Base-by-base conservation (phyloP, 2,113 vertebrate genomes). In the Xenopus tropicalis region DNA sequence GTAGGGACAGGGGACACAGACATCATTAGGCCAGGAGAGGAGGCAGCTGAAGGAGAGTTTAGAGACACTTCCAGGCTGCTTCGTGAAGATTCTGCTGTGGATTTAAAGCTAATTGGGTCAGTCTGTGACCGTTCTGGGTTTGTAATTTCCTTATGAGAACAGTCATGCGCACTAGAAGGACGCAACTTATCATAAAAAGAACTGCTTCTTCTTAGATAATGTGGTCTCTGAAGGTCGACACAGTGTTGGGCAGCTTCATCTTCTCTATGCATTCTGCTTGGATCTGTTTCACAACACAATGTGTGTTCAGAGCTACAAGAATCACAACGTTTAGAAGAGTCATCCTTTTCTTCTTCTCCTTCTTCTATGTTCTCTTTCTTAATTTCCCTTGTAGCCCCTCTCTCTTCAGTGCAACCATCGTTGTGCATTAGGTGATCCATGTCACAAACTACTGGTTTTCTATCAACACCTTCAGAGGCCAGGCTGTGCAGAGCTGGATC, bases 61-160 rank as follows among this genome's bases (percentile, higher is more conserved):
- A 95, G 94, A 3, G 95, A 94, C 0, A 92, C 91, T 83, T 96
- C 97, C 74, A 97, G 84, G 84, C 96, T 96, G 87, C 95, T 91
- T 22, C 89, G 94, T 12, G 94, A 93, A 0, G 93, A 92, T 63
- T 95, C 94, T 0, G 94, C 91, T 0, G 92, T 89, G 0, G 94
- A 93, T 79, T 95, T 96, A 85, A 96, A 97, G 80, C 94, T 91
- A 24, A 91, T 86, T 0, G 94, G 94, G 82, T 98, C 93, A 0
- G 88, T 83, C 0, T 89, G 88, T 0, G 86, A 89, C 69, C 83
- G 86, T 0, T 90, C 86, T 4, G 84, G 65, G 1, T 86, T 85
- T 56, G 90, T 87, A 0, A 72, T 82, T 29, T 93, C 93, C 11
- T 81, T 81, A 22, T 86, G 77, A 61, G 46, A 80, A 44, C 82